Evolutionary conservation across 2,888 invertebrate species (phyloP).

Genomic region (Oconnorella tubifera): DNA sequence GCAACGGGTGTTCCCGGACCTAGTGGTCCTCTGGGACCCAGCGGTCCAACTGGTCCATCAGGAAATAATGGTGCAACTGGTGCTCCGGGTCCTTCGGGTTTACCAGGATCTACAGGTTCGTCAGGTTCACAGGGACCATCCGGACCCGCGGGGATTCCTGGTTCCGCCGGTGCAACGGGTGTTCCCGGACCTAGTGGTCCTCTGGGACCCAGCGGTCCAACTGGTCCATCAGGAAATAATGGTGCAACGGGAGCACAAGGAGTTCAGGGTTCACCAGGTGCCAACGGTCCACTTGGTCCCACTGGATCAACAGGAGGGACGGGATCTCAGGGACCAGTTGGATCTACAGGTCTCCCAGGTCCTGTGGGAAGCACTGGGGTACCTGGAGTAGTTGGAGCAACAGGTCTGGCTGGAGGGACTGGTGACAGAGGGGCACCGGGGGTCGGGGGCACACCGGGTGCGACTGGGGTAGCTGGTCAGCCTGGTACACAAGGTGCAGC

Average conservation of each 20-base stretch:
- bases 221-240: not conserved
- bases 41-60: slow-evolving; percentile 5
- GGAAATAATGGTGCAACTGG: slow-evolving; percentile 12
- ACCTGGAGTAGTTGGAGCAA: slow-evolving; percentile 14
- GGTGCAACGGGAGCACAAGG: not conserved
- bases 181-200: slow-evolving; percentile 12
- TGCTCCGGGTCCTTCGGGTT: not conserved
- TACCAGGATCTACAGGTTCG: not conserved
- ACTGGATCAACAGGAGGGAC: not conserved
- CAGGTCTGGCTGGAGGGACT: slow-evolving; percentile 28
- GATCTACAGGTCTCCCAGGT: slow-evolving; percentile 17
- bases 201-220: not conserved
- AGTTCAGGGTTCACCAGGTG: not conserved
- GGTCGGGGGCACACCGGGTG: slow-evolving; percentile 16
- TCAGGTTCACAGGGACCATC: slow-evolving; percentile 7
- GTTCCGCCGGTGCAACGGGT: slow-evolving; percentile 4
- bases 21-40: slow-evolving; percentile 1
- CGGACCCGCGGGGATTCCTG: not conserved
- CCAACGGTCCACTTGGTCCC: not conserved
- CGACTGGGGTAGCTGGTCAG: slow-evolving; percentile 10
- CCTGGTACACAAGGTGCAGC: slow-evolving; percentile 53
- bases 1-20: no score
- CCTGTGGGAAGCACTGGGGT: slow-evolving; percentile 14
- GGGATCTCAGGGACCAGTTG: not conserved
- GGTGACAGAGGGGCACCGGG: slow-evolving; percentile 25